Percentiles rank a stretch among this genome's conserved stretches.
Conservation (phyloP, 2,113 vertebrate genomes). For the Alligator mississippiensis region DNA sequence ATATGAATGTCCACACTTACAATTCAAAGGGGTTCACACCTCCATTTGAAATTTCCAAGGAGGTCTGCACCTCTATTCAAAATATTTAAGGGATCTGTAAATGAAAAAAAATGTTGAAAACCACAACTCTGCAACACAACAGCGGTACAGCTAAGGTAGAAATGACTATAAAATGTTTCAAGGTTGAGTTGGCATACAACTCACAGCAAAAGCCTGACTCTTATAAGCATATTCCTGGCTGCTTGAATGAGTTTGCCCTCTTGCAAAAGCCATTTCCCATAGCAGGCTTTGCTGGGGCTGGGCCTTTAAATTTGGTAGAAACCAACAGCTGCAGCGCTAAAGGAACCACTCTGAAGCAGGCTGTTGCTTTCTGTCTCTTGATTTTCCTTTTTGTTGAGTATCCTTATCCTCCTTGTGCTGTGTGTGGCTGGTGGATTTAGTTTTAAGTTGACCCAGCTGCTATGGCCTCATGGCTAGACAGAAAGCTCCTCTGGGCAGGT, state of each 20-base stretch:
- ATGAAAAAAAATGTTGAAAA: no score
- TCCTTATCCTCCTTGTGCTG: not conserved
- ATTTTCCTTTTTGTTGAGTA: not conserved
- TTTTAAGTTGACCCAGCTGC: not conserved
- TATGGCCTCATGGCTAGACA: not conserved
- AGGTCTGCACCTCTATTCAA: no score
- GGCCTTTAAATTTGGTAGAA: not conserved
- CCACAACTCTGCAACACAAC: no score
- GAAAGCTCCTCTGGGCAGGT: not conserved
- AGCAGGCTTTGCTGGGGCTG: not conserved
- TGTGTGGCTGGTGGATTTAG: not conserved
- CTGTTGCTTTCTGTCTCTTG: not conserved
- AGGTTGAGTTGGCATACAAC: not conserved
- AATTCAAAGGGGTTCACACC: no score
- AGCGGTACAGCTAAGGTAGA: not conserved
- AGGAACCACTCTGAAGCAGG: not conserved
- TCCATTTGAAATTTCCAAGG: no score
- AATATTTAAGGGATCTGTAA: no score
- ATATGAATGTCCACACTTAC: no score
- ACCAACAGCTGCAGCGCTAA: not conserved
- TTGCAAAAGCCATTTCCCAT: not conserved
- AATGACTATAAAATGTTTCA: no score
- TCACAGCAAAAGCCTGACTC: not conserved
- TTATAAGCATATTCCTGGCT: not conserved
- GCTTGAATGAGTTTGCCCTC: not conserved